Percentiles rank a stretch among this genome's conserved stretches.
phyloP scores from a whole-genome alignment of 2,797 vertebrate species.

The Kryptolebias ocellatus region DNA sequence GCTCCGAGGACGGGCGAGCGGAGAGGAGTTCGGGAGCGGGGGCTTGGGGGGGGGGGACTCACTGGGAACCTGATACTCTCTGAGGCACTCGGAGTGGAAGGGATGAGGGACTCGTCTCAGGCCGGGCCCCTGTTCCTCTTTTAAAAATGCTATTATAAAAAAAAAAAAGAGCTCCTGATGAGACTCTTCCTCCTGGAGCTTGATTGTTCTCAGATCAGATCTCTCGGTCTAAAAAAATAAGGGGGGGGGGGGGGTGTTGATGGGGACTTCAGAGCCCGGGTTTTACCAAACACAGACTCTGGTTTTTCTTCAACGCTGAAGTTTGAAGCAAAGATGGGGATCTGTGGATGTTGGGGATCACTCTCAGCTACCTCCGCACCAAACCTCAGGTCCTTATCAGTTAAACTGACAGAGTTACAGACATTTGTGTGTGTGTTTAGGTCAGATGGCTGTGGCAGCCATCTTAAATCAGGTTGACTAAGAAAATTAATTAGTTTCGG shows the following conservation, averaged over 20 bases:
- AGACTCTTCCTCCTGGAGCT: constrained; percentile 58
- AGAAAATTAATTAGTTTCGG: too few species aligned
- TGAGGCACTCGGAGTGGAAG: constrained; percentile 56
- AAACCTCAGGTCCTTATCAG: too few species aligned
- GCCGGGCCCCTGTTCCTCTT: constrained; percentile 49
- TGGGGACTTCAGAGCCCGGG: constrained; percentile 39
- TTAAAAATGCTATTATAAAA: constrained; percentile 52
- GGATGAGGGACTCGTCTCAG: constrained; percentile 61
- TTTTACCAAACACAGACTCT: neutral
- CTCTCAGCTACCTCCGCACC: too few species aligned
- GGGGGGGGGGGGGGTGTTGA: neutral
- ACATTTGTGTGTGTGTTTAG: too few species aligned
- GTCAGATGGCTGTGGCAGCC: too few species aligned
- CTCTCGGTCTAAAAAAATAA: constrained; percentile 17
- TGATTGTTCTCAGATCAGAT: constrained; percentile 45
- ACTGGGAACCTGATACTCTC: constrained; percentile 68
- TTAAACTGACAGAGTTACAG: too few species aligned
- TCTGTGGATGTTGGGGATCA: too few species aligned
- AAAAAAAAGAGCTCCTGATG: constrained; percentile 55
- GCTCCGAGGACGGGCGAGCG: constrained; percentile 58
- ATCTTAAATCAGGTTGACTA: too few species aligned
- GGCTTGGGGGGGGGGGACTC: constrained; percentile 29
- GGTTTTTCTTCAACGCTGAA: too few species aligned
- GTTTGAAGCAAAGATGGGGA: too few species aligned
- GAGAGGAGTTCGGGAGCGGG: constrained; percentile 32